Percentiles rank a stretch among this genome's conserved stretches.
phyloP scores from a whole-genome alignment of 1,140 invertebrate species.

The Neuroterus valhalla region DNA sequence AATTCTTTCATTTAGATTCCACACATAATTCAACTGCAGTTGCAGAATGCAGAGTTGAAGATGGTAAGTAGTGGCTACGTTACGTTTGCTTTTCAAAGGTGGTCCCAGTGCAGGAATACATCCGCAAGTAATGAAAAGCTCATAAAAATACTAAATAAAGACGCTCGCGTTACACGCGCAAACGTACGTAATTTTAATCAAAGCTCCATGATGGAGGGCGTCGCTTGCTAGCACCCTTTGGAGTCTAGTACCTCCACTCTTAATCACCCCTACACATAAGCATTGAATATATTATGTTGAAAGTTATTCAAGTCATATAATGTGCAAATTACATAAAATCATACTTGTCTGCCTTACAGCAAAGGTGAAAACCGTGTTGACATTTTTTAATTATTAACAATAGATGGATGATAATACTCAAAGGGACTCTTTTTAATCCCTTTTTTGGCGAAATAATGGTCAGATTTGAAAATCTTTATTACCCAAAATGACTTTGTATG shows the following conservation, averaged over 20 bases:
- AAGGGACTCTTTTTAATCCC: no score
- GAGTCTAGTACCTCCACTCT: constrained; percentile 44
- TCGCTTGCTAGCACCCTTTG: constrained; percentile 59
- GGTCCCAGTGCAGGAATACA: constrained; percentile 44
- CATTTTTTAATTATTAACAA: no score
- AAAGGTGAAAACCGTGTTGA: no score
- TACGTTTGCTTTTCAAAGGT: constrained; percentile 47
- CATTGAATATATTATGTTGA: constrained; percentile 64
- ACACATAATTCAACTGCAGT: constrained; percentile 40
- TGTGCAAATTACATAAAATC: constrained; percentile 72
- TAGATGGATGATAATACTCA: no score
- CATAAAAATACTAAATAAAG: constrained; percentile 70
- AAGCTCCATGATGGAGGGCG: constrained; percentile 67
- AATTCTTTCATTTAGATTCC: constrained; percentile 46
- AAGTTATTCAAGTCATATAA: constrained; percentile 70
- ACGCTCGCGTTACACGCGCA: constrained; percentile 60
- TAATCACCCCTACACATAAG: constrained; percentile 34
- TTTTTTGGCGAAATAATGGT: no score
- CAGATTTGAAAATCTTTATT: no score
- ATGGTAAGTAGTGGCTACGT: constrained; percentile 50
- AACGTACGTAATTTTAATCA: constrained; percentile 74
- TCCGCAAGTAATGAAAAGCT: constrained; percentile 68
- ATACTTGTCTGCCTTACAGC: no score
- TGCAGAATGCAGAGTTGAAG: constrained; percentile 22
- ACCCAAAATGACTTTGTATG: no score